These are phyloP conservation scores for Rhopalosiphum maidis DNA, from an alignment of 1,140 invertebrate species.

Conservation along the genomic window DNA sequence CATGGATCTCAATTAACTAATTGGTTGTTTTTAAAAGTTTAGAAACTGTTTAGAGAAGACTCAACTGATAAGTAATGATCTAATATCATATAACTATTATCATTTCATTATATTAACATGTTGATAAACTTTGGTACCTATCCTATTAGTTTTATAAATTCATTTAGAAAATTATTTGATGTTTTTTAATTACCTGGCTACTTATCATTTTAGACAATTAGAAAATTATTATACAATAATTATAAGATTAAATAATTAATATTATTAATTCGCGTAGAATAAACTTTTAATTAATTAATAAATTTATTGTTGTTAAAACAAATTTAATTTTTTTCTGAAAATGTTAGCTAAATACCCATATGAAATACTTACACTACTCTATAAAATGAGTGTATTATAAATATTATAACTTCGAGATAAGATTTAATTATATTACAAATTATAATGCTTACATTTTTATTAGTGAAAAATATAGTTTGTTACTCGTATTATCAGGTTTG, in stretches of 20 bases:
- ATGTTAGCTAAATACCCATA: neutral
- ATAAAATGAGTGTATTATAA: neutral
- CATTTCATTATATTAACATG: neutral
- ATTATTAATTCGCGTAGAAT: neutral
- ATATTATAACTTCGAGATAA: neutral
- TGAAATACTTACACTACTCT: no score
- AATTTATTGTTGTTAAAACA: neutral
- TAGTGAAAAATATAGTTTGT: neutral
- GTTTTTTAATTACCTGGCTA: neutral
- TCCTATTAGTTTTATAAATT: neutral
- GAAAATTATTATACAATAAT: neutral
- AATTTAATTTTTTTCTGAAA: neutral
- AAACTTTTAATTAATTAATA: neutral
- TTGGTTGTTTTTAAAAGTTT: slow-evolving; percentile 8
- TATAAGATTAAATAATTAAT: neutral
- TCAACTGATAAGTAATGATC: neutral
- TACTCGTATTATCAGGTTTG: neutral
- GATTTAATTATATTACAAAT: neutral
- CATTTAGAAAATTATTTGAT: neutral
- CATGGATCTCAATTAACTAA: neutral
- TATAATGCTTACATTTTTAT: neutral
- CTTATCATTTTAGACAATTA: neutral
- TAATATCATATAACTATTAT: neutral
- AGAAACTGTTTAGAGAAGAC: neutral
- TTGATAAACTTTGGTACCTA: neutral